A percentile compares a stretch with the other conserved stretches of the same genome.
These are phyloP conservation scores for Enoplolaimus lenunculus DNA, from an alignment of 2,888 invertebrate genomes.

Conservation along the genomic window DNA sequence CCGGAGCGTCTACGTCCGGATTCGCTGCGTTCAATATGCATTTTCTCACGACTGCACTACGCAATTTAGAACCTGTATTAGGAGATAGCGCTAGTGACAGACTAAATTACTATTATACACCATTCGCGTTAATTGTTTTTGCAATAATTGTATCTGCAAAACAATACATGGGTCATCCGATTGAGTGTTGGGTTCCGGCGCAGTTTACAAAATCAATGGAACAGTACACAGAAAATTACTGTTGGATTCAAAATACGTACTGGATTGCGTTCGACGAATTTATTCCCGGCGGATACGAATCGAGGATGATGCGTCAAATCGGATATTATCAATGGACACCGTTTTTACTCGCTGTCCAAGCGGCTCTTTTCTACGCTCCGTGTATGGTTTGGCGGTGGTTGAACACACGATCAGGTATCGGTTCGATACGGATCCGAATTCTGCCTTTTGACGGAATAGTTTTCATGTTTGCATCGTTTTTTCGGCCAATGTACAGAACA, in stretches of 20 bases:
- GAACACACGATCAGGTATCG: neutral
- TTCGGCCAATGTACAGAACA: too few relatives aligned
- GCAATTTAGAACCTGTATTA: neutral
- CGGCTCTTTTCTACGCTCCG: neutral
- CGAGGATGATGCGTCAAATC: neutral
- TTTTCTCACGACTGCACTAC: neutral
- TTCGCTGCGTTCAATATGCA: neutral
- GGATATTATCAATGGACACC: neutral
- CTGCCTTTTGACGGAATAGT: too few relatives aligned
- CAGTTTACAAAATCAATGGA: neutral
- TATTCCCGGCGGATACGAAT: neutral
- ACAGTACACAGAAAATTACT: neutral
- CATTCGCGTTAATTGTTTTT: neutral
- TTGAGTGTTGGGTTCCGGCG: neutral
- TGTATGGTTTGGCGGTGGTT: neutral
- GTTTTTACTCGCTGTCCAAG: neutral
- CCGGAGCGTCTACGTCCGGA: neutral
- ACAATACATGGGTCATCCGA: neutral
- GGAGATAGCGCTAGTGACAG: neutral
- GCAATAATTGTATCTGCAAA: neutral
- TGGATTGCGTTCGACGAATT: neutral
- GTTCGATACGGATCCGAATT: too few relatives aligned
- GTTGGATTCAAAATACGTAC: neutral
- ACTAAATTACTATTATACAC: neutral
- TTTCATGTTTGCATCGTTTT: too few relatives aligned